phyloP scores from a whole-genome alignment of 2,113 vertebrate genomes.

The Platycercus adscitus region DNA sequence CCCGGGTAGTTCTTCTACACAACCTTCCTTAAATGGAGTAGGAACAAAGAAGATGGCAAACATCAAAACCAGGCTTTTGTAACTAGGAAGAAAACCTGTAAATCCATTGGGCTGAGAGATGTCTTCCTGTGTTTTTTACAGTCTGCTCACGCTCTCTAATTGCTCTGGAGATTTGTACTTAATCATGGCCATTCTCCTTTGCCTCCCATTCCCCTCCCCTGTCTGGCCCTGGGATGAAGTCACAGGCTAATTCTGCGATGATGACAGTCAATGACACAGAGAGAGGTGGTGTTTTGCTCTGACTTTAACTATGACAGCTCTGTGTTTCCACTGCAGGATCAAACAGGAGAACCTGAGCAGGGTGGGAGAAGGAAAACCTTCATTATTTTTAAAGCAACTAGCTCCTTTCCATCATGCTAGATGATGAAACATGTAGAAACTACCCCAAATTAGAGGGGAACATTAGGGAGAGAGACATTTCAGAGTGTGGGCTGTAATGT shows the following conservation, averaged over 20 bases:
- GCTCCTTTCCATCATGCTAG: not conserved
- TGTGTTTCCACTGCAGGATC: not conserved
- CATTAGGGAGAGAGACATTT: not conserved
- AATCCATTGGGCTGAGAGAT: not conserved
- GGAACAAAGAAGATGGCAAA: not conserved
- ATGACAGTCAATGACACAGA: conserved; percentile 27
- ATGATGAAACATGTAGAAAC: not conserved
- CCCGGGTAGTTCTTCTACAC: not conserved
- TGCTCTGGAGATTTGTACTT: conserved; percentile 45
- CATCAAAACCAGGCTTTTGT: not conserved
- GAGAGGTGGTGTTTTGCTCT: not conserved
- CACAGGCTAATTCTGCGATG: conserved; percentile 34
- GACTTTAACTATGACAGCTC: not conserved
- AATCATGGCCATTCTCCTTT: conserved; percentile 51
- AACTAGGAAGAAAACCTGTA: not conserved
- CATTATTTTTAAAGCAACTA: not conserved
- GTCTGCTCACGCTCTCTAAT: conserved; percentile 24
- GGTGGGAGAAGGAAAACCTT: not conserved
- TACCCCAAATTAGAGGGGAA: not conserved
- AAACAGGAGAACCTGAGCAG: not conserved
- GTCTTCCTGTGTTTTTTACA: not conserved
- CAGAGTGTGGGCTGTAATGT: not conserved
- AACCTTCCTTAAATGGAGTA: not conserved
- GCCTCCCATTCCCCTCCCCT: conserved; percentile 1
- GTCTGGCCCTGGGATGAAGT: conserved; percentile 44